Evolutionary conservation across 2,888 invertebrate genomes (phyloP).

Genomic region (Byasa hedistus): DNA sequence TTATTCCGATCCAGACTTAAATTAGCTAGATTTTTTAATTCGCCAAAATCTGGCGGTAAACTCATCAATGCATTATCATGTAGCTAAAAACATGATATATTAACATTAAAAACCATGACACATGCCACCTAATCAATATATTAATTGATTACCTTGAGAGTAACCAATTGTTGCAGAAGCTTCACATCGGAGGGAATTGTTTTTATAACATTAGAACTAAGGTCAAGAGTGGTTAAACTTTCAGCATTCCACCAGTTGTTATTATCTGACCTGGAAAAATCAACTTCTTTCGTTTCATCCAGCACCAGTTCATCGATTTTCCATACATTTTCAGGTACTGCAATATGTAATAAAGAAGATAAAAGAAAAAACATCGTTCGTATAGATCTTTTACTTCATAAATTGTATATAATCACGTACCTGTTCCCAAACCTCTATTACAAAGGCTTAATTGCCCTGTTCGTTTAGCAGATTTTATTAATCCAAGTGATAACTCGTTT

Average conservation of each 20-base stretch:
- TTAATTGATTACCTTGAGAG: slow-evolving; percentile 81
- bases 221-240: slow-evolving; percentile 87
- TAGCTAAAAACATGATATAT: slow-evolving; percentile 75
- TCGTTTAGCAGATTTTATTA: slow-evolving; percentile 89
- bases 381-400: background rate
- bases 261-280: slow-evolving; percentile 78
- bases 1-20: slow-evolving; percentile 86
- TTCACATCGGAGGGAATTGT: slow-evolving; percentile 83
- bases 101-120: background rate
- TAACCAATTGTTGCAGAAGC: slow-evolving; percentile 83
- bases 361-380: background rate
- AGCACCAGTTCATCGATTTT: slow-evolving; percentile 84
- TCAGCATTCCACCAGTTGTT: slow-evolving; percentile 92
- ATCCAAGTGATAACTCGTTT: slow-evolving; percentile 82
- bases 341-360: slow-evolving; percentile 13
- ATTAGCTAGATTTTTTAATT: slow-evolving; percentile 83
- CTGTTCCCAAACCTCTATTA: slow-evolving; percentile 85
- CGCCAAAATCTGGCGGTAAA: slow-evolving; percentile 87
- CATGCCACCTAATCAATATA: background rate
- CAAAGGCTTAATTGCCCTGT: slow-evolving; percentile 90
- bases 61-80: slow-evolving; percentile 89
- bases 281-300: slow-evolving; percentile 81
- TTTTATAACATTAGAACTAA: slow-evolving; percentile 86
- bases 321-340: slow-evolving; percentile 88
- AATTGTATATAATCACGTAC: slow-evolving; percentile 63